Base-by-base conservation (phyloP, 2,113 vertebrate species). In the Vidua chalybeata region DNA sequence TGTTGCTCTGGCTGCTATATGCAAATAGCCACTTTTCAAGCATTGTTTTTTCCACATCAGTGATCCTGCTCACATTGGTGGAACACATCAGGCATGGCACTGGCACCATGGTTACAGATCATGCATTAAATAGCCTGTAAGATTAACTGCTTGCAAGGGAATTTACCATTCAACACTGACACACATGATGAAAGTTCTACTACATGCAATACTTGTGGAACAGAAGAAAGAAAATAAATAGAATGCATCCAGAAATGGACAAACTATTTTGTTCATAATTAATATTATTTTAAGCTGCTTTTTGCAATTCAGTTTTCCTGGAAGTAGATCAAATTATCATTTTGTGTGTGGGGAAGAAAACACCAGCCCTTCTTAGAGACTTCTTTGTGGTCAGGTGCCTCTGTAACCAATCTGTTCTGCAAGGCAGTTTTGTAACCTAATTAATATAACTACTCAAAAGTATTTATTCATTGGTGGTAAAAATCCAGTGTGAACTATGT, bases 21-120 rank as follows among this genome's bases (percentile, higher is more conserved):
- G 89, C 81, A 91, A 96, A 94, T 80, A 93, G 43, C 46, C 68
- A 85, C 39, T 21, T 93, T 95, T 95, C 82, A 86, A 67, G 55
- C 84, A 64, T 19, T 85, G 63, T 64, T 76, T 86, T 92, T 93
- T 93, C 79, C 68, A 77, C 84, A 67, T 76, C 82, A 80, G 63
- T 74, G 82, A 77, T 68, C 43, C 55, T 7, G 4, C 89, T 96
- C 77, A 89, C 79, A 83, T 48, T 71, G 59, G 39, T 76, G 48
- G 78, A 83, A 24, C 69, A 37, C 39, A 77, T 89, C 81, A 93
- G 58, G 54, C 92, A 31, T 51, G 67, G 78, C 24, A 55, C 63
- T 77, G 58, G 46, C 75, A 83, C 87, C 39, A 69, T 78, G 79
- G 79, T 88, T 93, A 91, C 93, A 86, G 59, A 58, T 35, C 35